Evolutionary conservation across 2,113 vertebrate genomes (phyloP), one percentile per base, ranked within the genome.

Genomic region (Butorides virescens): DNA sequence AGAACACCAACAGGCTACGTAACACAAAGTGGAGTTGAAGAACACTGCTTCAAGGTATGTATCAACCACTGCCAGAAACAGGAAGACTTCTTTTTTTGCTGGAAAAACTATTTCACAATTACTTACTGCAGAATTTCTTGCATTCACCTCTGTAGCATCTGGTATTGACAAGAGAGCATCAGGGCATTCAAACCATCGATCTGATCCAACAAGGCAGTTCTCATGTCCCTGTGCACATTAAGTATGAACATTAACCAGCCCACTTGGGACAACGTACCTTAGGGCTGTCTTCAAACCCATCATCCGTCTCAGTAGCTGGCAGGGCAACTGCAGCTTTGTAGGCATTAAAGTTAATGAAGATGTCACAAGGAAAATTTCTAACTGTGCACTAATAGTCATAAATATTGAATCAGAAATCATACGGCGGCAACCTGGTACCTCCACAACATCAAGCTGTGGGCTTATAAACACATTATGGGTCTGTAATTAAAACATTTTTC

Each of bases 271-370:
- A 72, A 49, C 6, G 2, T 25, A 74, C 52, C 47, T 85, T 13
- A 20, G 67, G 67, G 84, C 44, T 62, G 75, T 29, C 92, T 95
- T 82, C 88, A 74, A 91, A 86, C 56, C 53, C 65, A 67, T 37
- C 81, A 62, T 53, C 83, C 52, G 72, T 72, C 93, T 80, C 68
- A 42, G 87, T 47, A 90, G 65, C 85, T 68, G 58, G 49, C 89
- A 91, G 76, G 37, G 58, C 87, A 88, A 93, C 20, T 9, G 36
- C 71, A 84, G 88, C 87, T 86, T 39, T 62, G 78, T 27, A 87
- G 49, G 86, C 42, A 71, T 88, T 65, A 21, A 84, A 91, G 59
- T 70, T 95, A 97, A 96, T 90, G 94, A 95, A 81, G 68, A 91
- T 17, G 44, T 81, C 70, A 83, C 53, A 85, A 78, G 76, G 75